Evolutionary conservation across 2,888 invertebrate species (phyloP), one percentile per base, ranked within the genome.

Genomic region (Drosophila atroscutellata): DNA sequence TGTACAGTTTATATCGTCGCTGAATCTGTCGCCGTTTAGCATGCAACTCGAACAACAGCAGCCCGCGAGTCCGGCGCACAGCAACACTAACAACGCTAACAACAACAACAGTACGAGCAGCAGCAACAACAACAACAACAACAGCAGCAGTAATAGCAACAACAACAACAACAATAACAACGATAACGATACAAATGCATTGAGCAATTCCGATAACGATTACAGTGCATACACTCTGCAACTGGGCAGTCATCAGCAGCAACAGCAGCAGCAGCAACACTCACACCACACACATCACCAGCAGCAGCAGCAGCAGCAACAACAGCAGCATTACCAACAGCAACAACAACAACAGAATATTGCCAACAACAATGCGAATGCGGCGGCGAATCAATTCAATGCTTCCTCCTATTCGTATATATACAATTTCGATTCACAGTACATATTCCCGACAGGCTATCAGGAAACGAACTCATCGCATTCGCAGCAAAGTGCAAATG

Each of bases 21-120:
- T 97, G 92, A 97, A 96, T 94, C 97, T 97, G 96, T 96, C 97
- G 94, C 96, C 97, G 88, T 97, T 97, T 94, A 96, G 96, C 92
- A 94, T 96, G 94, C 95, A 95, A 91, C 94, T 95, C 86, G 96
- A 96, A 91, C 92, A 93, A 69, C 96, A 96, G 69, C 89, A 80
- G 75, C 83, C 83, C 51, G 86, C 86, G 58, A 96, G 96, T 91
- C 95, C 92, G 81, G 93, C 91, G 92, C 88, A 76, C 93, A 77
- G 71, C 63, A 85, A 52, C 73, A 63, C 49, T 63, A 78, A 72
- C 74, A 83, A 75, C 58, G 81, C 72, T 60, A 76, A 60, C 52
- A 76, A 20, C 64, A 76, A 45, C 70, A 78, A 60, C 60, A 80
- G 32, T 54, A 74, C 42, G 57, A 79, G 26, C 61, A 57, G 0